phyloP scores from a whole-genome alignment of 2,888 invertebrate species.

The Ormyrus labotus region DNA sequence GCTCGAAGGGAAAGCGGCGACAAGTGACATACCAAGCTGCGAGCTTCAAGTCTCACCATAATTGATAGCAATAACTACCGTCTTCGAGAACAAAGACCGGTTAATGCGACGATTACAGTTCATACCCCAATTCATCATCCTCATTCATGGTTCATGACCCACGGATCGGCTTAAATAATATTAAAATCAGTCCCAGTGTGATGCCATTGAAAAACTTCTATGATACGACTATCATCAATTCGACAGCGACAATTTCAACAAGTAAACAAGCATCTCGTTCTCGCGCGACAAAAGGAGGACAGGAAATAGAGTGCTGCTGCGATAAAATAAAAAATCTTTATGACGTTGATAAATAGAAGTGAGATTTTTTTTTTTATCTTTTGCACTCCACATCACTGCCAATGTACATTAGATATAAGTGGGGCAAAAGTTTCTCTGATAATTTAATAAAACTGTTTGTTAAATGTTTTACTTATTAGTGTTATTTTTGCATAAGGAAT shows the following conservation, averaged over 20 bases:
- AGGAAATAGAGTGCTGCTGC: constrained; percentile 21
- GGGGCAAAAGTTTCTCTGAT: no score
- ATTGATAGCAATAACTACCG: constrained; percentile 50
- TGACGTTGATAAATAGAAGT: no score
- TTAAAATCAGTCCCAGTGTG: constrained; percentile 41
- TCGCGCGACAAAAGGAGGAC: constrained; percentile 11
- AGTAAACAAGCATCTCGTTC: no score
- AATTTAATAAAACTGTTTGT: no score
- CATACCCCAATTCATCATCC: constrained; percentile 41
- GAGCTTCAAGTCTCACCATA: constrained; percentile 6
- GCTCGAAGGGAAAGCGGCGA: neutral
- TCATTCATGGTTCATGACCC: constrained; percentile 46
- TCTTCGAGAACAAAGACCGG: constrained; percentile 53
- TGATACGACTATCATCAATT: constrained; percentile 11
- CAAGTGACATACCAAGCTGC: constrained; percentile 6
- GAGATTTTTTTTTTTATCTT: no score
- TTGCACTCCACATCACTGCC: no score
- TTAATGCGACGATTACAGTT: constrained; percentile 29
- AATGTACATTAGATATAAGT: no score
- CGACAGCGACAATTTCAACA: neutral
- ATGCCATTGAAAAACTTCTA: constrained; percentile 37
- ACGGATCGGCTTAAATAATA: constrained; percentile 23
- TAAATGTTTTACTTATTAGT: no score
- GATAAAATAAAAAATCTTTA: constrained; percentile 23
- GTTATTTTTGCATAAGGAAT: no score